phyloP scores from a whole-genome alignment of 2,888 invertebrate species.

The Ametastegia equiseti region DNA sequence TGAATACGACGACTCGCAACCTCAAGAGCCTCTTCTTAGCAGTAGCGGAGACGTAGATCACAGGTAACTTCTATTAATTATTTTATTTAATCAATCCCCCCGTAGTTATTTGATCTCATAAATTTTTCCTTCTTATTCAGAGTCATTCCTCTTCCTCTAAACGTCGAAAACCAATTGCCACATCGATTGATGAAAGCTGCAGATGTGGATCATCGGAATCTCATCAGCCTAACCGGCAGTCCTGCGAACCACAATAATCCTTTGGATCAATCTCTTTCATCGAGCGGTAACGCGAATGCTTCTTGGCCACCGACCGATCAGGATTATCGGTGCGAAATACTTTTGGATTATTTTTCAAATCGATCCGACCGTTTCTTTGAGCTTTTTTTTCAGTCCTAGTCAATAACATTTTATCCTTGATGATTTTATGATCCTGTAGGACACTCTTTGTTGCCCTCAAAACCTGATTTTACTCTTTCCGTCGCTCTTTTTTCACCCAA shows the following conservation, averaged over 20 bases:
- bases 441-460: background rate
- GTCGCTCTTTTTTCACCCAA: background rate
- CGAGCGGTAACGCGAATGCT: constrained; percentile 60
- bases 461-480: background rate
- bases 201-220: constrained; percentile 90
- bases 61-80: constrained; percentile 60
- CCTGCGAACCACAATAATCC: constrained; percentile 75
- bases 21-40: constrained; percentile 70
- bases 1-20: constrained; percentile 80
- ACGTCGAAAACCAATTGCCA: constrained; percentile 67
- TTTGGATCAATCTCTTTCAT: constrained; percentile 60
- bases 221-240: constrained; percentile 89
- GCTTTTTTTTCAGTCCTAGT: too few relatives aligned
- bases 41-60: constrained; percentile 73
- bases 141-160: constrained; percentile 70
- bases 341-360: background rate
- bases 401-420: too few relatives aligned
- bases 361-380: too few relatives aligned
- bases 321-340: constrained; percentile 69
- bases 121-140: constrained; percentile 52
- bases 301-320: constrained; percentile 72
- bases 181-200: constrained; percentile 72
- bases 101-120: background rate
- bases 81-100: background rate
- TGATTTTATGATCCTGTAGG: background rate